phyloP scores from a whole-genome alignment of 1,140 invertebrate genomes.

The Leptinotarsa undecemlineata region DNA sequence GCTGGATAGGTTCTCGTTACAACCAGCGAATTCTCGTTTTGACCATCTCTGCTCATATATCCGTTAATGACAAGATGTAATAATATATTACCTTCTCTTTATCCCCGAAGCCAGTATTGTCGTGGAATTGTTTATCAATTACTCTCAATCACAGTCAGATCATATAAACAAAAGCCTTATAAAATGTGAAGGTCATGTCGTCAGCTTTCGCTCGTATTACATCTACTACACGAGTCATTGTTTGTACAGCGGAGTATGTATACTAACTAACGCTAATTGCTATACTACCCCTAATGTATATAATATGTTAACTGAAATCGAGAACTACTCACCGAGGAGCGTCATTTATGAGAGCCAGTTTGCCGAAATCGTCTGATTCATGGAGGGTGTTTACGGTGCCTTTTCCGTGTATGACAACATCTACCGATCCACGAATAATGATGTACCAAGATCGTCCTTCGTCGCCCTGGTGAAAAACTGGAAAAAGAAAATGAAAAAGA shows the following conservation, averaged over 20 bases:
- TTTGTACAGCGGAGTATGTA: neutral
- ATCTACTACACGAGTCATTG: neutral
- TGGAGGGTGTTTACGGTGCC: conserved; percentile 81
- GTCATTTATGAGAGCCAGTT: conserved; percentile 85
- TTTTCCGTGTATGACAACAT: conserved; percentile 86
- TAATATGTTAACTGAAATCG: neutral
- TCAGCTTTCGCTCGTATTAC: no score
- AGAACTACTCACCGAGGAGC: conserved; percentile 70
- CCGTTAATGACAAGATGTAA: no score
- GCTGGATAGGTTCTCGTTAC: no score
- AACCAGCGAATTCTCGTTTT: no score
- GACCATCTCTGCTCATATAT: no score
- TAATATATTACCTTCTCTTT: no score
- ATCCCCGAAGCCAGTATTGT: no score
- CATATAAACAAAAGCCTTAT: no score
- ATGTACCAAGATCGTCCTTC: conserved; percentile 90
- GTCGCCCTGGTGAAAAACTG: conserved; percentile 89
- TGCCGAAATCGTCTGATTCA: conserved; percentile 89
- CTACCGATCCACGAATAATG: conserved; percentile 81
- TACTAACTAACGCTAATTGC: neutral
- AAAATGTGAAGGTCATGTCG: no score
- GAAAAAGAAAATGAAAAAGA: conserved; percentile 34
- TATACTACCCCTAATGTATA: neutral
- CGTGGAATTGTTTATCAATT: no score
- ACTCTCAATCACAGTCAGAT: no score